phyloP scores from a whole-genome alignment of 1,140 invertebrate species.

The Leptopilina clavipes region DNA sequence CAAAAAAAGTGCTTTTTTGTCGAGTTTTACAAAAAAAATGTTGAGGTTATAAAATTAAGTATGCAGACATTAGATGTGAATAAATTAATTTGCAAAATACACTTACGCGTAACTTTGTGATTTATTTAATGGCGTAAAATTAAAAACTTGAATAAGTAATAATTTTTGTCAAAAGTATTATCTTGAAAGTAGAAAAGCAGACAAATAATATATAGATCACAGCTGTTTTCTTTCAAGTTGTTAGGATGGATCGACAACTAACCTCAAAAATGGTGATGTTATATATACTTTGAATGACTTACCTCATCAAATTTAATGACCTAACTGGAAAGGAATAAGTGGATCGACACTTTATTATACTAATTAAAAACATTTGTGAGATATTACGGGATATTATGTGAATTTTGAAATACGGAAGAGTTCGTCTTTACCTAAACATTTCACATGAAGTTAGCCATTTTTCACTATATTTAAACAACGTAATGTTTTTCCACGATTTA shows the following conservation, averaged over 20 bases:
- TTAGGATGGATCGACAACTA: too few relatives aligned
- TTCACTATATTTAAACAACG: not conserved
- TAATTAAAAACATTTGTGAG: conserved; percentile 43
- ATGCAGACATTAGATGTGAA: too few relatives aligned
- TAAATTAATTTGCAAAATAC: not conserved
- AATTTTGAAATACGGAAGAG: not conserved
- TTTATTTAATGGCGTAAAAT: not conserved
- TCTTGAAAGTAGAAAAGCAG: not conserved
- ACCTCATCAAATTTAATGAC: conserved; percentile 42
- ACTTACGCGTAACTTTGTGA: not conserved
- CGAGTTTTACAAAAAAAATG: too few relatives aligned
- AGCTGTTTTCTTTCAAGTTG: not conserved
- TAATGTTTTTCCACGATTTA: not conserved
- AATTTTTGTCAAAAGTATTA: conserved; percentile 11
- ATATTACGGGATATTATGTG: not conserved
- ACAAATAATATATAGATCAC: not conserved
- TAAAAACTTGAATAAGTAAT: not conserved
- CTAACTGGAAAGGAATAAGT: conserved; percentile 38
- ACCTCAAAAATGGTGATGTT: too few relatives aligned
- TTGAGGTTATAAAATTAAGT: too few relatives aligned
- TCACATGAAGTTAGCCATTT: not conserved
- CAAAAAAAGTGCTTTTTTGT: too few relatives aligned
- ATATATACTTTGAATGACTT: not conserved
- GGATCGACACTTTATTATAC: conserved; percentile 39
- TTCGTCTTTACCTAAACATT: not conserved